Conservation (phyloP, 1,140 invertebrate species). For the Asbolus verrucosus region DNA sequence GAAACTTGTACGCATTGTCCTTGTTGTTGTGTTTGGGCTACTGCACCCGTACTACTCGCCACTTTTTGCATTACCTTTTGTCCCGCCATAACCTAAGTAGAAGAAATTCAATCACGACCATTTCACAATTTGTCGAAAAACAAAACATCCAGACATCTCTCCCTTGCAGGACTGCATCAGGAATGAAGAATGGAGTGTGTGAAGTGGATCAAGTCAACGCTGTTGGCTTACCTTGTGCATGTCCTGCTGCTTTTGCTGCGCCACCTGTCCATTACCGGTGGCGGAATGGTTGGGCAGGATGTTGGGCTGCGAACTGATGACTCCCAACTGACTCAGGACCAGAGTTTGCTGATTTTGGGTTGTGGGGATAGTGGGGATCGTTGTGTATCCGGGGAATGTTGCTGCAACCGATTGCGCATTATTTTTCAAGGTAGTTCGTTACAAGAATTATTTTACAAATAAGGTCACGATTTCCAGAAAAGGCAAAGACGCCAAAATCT, state of each 20-base stretch:
- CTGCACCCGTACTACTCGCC: conserved; percentile 64
- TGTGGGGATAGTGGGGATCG: conserved; percentile 82
- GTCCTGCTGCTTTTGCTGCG: conserved; percentile 65
- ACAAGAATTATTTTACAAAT: no score
- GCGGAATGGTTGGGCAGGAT: conserved; percentile 69
- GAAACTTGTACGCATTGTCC: conserved; percentile 76
- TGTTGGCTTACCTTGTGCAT: conserved; percentile 59
- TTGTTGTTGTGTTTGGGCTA: conserved; percentile 65
- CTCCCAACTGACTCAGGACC: conserved; percentile 82
- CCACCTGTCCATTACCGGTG: conserved; percentile 60
- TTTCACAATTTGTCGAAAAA: conserved; percentile 5
- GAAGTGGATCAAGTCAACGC: not conserved
- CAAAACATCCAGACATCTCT: not conserved
- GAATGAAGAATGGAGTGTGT: conserved; percentile 12
- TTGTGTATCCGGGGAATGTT: conserved; percentile 76
- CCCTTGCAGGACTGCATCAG: conserved; percentile 6
- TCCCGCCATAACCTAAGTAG: conserved; percentile 64
- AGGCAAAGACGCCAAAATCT: no score
- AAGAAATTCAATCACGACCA: conserved; percentile 44
- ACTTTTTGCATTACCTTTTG: conserved; percentile 73
- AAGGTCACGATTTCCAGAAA: no score
- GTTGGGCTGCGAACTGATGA: conserved; percentile 79
- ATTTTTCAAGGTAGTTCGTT: no score
- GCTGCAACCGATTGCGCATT: no score
- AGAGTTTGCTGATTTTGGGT: conserved; percentile 81